Conservation (phyloP, 2,888 invertebrate species). For the Chrysolina americana region DNA sequence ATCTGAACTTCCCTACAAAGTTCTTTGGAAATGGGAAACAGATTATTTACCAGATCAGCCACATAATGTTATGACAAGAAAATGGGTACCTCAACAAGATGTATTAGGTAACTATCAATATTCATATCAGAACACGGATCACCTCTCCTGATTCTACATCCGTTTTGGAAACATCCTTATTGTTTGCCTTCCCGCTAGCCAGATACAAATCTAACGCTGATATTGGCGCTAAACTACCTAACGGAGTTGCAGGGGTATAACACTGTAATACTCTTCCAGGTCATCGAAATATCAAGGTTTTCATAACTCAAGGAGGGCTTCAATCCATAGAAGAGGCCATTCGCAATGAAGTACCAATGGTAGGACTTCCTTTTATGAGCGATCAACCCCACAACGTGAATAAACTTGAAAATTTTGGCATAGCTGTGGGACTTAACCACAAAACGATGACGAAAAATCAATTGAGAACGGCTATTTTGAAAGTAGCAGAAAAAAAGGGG, state of each 20-base stretch:
- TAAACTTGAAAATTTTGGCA: constrained; percentile 51
- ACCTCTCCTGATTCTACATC: too few species aligned
- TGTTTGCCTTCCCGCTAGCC: too few species aligned
- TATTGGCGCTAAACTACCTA: background rate
- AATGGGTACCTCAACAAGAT: constrained; percentile 71
- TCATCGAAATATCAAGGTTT: constrained; percentile 60
- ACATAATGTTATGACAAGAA: constrained; percentile 65
- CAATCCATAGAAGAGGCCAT: constrained; percentile 62
- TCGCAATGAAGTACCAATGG: constrained; percentile 56
- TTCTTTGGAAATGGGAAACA: constrained; percentile 70
- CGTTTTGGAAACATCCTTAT: too few species aligned
- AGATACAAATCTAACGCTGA: too few species aligned
- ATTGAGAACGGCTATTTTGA: constrained; percentile 53
- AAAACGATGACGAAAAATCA: constrained; percentile 54
- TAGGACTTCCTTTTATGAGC: constrained; percentile 60
- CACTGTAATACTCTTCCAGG: constrained; percentile 34
- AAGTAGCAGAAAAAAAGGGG: constrained; percentile 57
- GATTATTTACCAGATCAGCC: constrained; percentile 61
- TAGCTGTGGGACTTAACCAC: constrained; percentile 52
- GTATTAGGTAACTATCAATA: constrained; percentile 63
- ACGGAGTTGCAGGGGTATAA: too few species aligned
- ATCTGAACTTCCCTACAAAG: constrained; percentile 65
- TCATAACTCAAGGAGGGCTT: constrained; percentile 60
- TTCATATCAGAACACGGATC: too few species aligned
- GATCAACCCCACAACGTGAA: constrained; percentile 59